Base-by-base conservation (phyloP, 2,888 invertebrate species). In the Galerucella calmariensis region DNA sequence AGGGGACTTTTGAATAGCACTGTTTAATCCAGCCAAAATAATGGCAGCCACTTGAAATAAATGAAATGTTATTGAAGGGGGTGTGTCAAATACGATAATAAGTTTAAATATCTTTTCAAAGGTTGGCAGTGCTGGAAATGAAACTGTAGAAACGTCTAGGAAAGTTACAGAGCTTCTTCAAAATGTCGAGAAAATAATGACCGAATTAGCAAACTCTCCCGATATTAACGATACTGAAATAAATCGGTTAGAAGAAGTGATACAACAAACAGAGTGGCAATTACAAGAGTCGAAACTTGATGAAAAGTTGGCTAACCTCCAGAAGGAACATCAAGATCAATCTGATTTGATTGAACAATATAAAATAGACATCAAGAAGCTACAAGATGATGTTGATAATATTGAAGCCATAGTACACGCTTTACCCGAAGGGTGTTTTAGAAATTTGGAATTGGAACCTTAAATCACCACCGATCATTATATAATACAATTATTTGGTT, bases 111-210 rank as follows among this genome's bases (percentile, higher is more conserved):
- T 35, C 53, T 74, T 20, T 73, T 83, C 83, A 75, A 81, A 96
- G 94, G 97, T 97, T 41, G 96, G 95, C 4, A 93, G 94, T 88
- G 96, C 97, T 0, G 95, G 95, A 84, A 94, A 92, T 5, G 95
- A 94, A 79, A 95, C 97, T 0, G 90, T 91, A 67, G 92, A 94
- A 80, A 95, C 96, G 0, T 92, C 94, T 69, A 92, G 93, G 78
- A 94, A 95, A 88, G 96, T 97, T 0, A 90, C 92, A 46, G 94
- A 94, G 81, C 95, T 97, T 0, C 88, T 96, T 66, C 90, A 90
- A 9, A 94, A 95, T 78, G 92, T 98, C 4, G 90, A 94, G 73
- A 91, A 91, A 62, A 96, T 97, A 72, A 91, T 93, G 83, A 91
- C 92, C 27, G 94, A 95, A 82, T 88, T 97, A 16, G 90, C 92